Conservation (phyloP, 1,140 invertebrate genomes). For the Cydia amplana region DNA sequence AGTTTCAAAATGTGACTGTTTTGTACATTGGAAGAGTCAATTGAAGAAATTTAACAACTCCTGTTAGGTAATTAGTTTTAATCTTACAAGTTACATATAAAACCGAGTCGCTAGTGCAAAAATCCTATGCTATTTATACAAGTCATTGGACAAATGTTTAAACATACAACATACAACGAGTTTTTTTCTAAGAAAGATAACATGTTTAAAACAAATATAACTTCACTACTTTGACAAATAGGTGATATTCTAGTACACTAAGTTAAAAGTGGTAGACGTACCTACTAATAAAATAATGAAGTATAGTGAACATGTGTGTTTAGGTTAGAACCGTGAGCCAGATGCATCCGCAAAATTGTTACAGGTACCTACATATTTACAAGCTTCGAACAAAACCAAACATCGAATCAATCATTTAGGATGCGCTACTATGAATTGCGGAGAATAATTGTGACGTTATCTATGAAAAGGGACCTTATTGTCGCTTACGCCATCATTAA, state of each 20-base stretch:
- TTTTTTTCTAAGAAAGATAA: constrained; percentile 29
- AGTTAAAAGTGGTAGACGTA: neutral
- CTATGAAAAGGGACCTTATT: too few relatives aligned
- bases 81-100: neutral
- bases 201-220: constrained; percentile 14
- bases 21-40: too few relatives aligned
- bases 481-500: too few relatives aligned
- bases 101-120: neutral
- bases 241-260: neutral
- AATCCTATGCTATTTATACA: neutral
- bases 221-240: neutral
- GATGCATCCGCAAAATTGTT: neutral
- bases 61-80: too few relatives aligned
- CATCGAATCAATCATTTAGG: too few relatives aligned
- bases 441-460: too few relatives aligned
- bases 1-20: too few relatives aligned
- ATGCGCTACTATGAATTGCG: too few relatives aligned
- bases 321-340: neutral
- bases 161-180: neutral
- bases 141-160: constrained; percentile 15
- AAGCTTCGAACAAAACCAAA: too few relatives aligned
- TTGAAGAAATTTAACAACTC: neutral
- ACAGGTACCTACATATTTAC: neutral
- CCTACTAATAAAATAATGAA: neutral
- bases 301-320: too few relatives aligned